Evolutionary conservation across 1,140 invertebrate genomes (phyloP).

Genomic region (Caenorhabditis briggsae): DNA sequence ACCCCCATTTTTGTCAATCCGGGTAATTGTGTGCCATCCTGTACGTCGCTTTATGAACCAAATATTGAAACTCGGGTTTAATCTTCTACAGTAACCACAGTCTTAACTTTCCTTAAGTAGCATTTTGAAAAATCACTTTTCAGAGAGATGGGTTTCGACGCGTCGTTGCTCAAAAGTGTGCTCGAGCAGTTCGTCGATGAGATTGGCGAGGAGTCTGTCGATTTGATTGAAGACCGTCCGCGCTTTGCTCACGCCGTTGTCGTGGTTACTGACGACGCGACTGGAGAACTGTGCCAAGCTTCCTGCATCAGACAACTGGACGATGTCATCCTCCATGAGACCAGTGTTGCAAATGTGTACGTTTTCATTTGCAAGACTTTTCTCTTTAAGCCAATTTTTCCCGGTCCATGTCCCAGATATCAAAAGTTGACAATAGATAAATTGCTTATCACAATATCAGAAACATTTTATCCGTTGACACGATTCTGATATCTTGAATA

Average conservation of each 20-base stretch:
- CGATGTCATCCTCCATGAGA: slow-evolving; percentile 58
- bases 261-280: slow-evolving; percentile 57
- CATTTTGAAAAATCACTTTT: background rate
- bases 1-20: too few species aligned
- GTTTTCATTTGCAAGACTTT: background rate
- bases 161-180: slow-evolving; percentile 55
- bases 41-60: too few species aligned
- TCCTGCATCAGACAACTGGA: slow-evolving; percentile 63
- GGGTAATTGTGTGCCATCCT: too few species aligned
- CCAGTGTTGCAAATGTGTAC: slow-evolving; percentile 53
- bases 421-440: too few species aligned
- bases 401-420: background rate
- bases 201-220: slow-evolving; percentile 59
- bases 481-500: too few species aligned
- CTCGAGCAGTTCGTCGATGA: slow-evolving; percentile 63
- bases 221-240: slow-evolving; percentile 60
- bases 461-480: too few species aligned
- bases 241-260: slow-evolving; percentile 64
- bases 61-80: too few species aligned
- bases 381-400: background rate
- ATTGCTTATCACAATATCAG: too few species aligned
- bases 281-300: slow-evolving; percentile 53
- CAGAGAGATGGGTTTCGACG: slow-evolving; percentile 60
- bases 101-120: background rate
- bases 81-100: background rate